These are phyloP conservation scores for Zaprionus nigranus DNA, from an alignment of 1,140 invertebrate genomes.

Conservation along the genomic window DNA sequence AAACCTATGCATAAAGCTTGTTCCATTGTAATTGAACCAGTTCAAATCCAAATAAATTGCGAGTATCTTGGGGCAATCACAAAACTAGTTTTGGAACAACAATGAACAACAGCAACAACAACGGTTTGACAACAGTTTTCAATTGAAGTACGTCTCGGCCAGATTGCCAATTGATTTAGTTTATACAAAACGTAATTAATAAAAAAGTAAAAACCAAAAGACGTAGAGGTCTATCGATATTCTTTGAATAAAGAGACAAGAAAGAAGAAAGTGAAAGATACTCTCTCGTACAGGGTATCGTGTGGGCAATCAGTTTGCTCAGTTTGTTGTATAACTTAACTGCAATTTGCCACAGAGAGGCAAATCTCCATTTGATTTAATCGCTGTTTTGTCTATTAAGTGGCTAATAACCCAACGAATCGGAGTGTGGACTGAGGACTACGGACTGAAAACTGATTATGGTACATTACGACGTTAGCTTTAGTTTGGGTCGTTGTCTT, in stretches of 20 bases:
- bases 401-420: constrained; percentile 51
- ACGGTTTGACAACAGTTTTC: background rate
- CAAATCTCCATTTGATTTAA: constrained; percentile 26
- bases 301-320: background rate
- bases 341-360: background rate
- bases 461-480: constrained; percentile 39
- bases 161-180: background rate
- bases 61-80: constrained; percentile 6
- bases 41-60: constrained; percentile 9
- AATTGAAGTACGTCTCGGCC: background rate
- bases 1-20: constrained; percentile 7
- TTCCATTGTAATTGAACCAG: constrained; percentile 20
- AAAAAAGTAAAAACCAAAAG: background rate
- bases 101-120: constrained; percentile 7
- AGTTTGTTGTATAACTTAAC: background rate
- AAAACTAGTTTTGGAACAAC: constrained; percentile 1
- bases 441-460: constrained; percentile 39
- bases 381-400: constrained; percentile 46
- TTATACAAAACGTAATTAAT: background rate
- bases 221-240: background rate
- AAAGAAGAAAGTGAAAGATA: background rate
- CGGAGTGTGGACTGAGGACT: background rate
- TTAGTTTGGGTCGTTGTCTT: constrained; percentile 42
- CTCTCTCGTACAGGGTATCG: background rate
- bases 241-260: background rate